These are phyloP conservation scores for Stenurella melanura DNA, from an alignment of 2,888 invertebrate genomes.

Conservation along the genomic window DNA sequence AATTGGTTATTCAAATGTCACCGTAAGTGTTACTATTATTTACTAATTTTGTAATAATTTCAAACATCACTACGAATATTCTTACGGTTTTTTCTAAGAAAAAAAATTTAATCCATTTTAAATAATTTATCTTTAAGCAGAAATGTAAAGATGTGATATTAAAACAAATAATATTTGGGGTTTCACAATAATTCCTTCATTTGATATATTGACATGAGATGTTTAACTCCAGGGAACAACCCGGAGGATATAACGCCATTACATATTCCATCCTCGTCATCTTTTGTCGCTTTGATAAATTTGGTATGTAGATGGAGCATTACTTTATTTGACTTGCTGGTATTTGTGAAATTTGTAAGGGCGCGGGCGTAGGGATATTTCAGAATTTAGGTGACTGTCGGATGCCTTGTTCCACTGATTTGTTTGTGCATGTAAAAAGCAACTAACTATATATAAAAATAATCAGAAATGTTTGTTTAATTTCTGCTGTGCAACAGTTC, in stretches of 20 bases:
- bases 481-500: too few relatives aligned
- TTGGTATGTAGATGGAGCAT: background rate
- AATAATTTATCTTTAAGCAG: too few relatives aligned
- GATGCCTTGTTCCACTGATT: background rate
- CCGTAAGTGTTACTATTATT: too few relatives aligned
- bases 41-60: too few relatives aligned
- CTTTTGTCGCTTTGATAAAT: conserved; percentile 1
- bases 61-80: too few relatives aligned
- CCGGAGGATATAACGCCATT: background rate
- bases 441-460: background rate
- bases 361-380: background rate
- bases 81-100: too few relatives aligned
- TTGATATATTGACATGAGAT: background rate
- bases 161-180: background rate
- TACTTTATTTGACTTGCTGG: background rate
- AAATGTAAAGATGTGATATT: background rate
- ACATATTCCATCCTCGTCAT: background rate
- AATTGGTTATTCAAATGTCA: too few relatives aligned
- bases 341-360: background rate
- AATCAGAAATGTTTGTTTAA: too few relatives aligned
- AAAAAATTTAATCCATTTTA: too few relatives aligned
- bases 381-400: background rate
- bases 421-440: background rate
- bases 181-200: background rate
- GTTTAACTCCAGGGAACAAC: background rate